phyloP scores from a whole-genome alignment of 1,140 invertebrate genomes.

The Nasonia giraulti region DNA sequence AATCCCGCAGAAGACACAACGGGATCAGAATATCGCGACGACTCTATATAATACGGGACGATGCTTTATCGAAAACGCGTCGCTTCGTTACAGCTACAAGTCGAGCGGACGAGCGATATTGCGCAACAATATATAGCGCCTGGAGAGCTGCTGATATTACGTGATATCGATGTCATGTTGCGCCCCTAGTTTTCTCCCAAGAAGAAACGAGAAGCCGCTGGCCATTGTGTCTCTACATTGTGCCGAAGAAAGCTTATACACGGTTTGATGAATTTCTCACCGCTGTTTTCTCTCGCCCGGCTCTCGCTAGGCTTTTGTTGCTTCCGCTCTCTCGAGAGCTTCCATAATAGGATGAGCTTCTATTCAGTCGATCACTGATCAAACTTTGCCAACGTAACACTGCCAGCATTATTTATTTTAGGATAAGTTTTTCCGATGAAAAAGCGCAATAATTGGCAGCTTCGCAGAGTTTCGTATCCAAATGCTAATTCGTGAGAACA shows the following conservation, averaged over 20 bases:
- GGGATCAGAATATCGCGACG: background rate
- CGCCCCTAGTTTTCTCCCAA: background rate
- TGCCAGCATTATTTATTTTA: background rate
- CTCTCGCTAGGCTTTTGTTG: background rate
- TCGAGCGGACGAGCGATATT: slow-evolving; percentile 21
- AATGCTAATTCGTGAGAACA: no score
- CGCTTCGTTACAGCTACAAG: background rate
- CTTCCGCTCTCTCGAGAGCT: background rate
- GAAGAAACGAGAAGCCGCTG: background rate
- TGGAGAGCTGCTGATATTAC: slow-evolving; percentile 7
- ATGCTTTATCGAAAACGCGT: background rate
- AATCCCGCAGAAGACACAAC: background rate
- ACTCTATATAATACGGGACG: background rate
- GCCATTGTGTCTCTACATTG: background rate
- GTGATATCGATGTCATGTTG: slow-evolving; percentile 27
- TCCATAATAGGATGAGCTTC: background rate
- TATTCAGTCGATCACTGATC: background rate
- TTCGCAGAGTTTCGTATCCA: no score
- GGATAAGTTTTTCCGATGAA: no score
- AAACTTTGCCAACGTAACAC: background rate
- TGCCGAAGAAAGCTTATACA: slow-evolving; percentile 15
- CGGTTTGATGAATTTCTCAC: slow-evolving; percentile 28
- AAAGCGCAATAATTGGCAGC: no score
- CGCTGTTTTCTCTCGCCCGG: background rate
- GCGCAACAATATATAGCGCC: background rate